These are phyloP conservation scores for Turdus rufiventris DNA, from an alignment of 2,113 vertebrate genomes.

Conservation along the genomic window DNA sequence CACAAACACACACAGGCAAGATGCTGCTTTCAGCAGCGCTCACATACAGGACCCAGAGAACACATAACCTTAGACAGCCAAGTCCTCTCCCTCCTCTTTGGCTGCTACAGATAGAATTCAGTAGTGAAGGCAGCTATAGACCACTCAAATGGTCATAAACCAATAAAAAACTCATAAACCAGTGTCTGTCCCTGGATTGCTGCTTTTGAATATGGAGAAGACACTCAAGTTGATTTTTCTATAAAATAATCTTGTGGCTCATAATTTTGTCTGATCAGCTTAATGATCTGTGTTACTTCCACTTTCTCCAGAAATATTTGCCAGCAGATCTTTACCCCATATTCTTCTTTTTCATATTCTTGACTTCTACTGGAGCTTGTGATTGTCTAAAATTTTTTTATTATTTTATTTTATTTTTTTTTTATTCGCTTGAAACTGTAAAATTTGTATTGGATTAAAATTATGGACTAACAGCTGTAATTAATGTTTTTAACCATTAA, in stretches of 20 bases:
- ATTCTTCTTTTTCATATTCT: background rate
- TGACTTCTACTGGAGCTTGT: background rate
- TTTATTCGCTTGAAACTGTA: background rate
- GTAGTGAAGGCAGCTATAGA: background rate
- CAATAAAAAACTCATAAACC: background rate
- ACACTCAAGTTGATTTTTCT: background rate
- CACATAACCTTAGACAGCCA: rapidly evolving
- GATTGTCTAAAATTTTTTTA: background rate
- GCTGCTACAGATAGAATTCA: background rate
- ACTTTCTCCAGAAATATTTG: background rate
- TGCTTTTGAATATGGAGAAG: background rate
- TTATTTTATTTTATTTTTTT: too few species aligned
- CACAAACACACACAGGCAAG: background rate
- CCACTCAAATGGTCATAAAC: background rate
- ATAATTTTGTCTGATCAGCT: background rate
- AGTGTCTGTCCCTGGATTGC: background rate
- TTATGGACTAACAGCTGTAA: background rate
- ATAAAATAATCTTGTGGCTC: background rate
- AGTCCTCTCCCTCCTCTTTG: background rate
- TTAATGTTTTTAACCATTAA: background rate
- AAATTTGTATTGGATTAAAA: background rate
- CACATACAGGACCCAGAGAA: background rate
- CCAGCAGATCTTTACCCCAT: background rate
- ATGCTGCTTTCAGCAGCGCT: background rate
- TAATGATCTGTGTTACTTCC: background rate